These are phyloP conservation scores for Ceuthmochares aereus DNA, from an alignment of 2,113 vertebrate species.

Conservation along the genomic window DNA sequence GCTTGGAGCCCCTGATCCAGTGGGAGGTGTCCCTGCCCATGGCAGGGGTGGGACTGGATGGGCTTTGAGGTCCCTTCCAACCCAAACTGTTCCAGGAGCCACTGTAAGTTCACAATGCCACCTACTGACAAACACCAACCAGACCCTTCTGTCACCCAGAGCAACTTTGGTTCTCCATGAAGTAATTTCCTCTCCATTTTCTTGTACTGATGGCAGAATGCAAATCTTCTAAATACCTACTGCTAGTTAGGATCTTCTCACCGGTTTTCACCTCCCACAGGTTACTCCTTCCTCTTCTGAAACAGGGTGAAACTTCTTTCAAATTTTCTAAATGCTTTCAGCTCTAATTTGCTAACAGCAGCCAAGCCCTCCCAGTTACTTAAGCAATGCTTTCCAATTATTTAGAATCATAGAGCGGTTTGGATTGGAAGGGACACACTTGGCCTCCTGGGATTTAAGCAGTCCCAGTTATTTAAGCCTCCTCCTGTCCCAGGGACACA, in stretches of 20 bases:
- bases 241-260: not conserved
- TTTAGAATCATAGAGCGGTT: too few relatives aligned
- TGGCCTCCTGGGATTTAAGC: not conserved
- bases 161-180: constrained; percentile 1
- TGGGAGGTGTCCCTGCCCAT: too few relatives aligned
- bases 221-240: not conserved
- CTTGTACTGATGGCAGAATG: not conserved
- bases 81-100: not conserved
- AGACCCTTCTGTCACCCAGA: not conserved
- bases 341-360: not conserved
- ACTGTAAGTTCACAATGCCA: not conserved
- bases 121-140: not conserved
- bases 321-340: not conserved
- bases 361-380: not conserved
- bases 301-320: not conserved
- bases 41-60: too few relatives aligned
- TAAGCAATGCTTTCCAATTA: too few relatives aligned
- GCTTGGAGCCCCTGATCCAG: too few relatives aligned
- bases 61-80: too few relatives aligned
- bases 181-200: constrained; percentile 41
- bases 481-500: not conserved
- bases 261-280: not conserved
- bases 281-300: not conserved
- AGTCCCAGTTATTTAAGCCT: not conserved
- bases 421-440: too few relatives aligned